Conservation (phyloP, 2,888 invertebrate genomes). For the Copidosoma aretas region DNA sequence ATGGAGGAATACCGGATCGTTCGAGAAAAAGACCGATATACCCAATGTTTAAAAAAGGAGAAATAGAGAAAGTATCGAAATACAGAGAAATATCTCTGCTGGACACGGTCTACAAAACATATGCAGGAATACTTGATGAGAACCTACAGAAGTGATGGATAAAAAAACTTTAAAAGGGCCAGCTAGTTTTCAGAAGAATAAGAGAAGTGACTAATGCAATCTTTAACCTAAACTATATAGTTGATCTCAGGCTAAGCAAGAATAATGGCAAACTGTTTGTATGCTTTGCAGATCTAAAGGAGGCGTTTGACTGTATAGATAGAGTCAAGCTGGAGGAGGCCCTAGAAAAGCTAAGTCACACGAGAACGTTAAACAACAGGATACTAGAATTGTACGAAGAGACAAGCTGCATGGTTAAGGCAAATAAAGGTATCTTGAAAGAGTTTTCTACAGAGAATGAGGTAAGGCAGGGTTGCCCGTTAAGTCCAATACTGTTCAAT, state of each 20-base stretch:
- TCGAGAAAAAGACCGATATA: slow-evolving; percentile 19
- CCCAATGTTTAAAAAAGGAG: slow-evolving; percentile 28
- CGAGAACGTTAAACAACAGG: neutral
- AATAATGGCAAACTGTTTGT: neutral
- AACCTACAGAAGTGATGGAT: slow-evolving; percentile 8
- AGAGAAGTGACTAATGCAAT: neutral
- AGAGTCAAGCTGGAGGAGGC: neutral
- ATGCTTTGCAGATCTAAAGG: slow-evolving; percentile 14
- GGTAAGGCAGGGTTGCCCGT: slow-evolving; percentile 40
- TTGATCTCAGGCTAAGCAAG: slow-evolving; percentile 11
- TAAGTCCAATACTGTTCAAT: slow-evolving; percentile 38
- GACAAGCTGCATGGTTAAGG: neutral
- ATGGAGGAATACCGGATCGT: slow-evolving; percentile 11
- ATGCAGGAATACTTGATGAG: slow-evolving; percentile 12
- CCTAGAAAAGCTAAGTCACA: neutral
- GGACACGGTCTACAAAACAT: slow-evolving; percentile 22
- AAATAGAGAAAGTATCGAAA: slow-evolving; percentile 12
- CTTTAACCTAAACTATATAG: neutral
- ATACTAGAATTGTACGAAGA: neutral
- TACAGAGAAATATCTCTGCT: slow-evolving; percentile 34
- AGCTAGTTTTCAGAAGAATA: neutral
- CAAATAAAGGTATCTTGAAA: neutral
- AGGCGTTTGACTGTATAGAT: slow-evolving; percentile 8
- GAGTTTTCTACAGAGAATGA: slow-evolving; percentile 15
- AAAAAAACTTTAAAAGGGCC: neutral